Evolutionary conservation across 2,113 vertebrate genomes (phyloP).

Genomic region (Cyprinus carpio): DNA sequence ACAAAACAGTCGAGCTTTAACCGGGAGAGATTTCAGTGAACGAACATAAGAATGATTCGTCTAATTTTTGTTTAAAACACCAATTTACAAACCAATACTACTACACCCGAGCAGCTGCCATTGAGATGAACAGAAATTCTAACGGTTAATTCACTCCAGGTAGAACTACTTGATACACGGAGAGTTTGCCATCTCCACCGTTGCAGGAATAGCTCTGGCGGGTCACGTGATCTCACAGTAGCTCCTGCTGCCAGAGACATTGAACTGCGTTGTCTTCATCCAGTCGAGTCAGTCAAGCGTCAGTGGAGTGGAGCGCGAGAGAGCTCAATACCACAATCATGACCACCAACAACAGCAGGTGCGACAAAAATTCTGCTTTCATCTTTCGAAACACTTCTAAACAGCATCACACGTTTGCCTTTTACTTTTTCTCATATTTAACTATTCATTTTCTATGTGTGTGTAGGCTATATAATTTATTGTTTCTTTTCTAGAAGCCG

Average conservation of each 20-base stretch:
- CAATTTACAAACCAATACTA: too few relatives aligned
- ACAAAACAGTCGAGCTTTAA: too few relatives aligned
- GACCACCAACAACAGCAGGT: slow-evolving; percentile 83
- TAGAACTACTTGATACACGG: not conserved
- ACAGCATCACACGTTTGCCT: not conserved
- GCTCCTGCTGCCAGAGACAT: not conserved
- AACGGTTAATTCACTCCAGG: not conserved
- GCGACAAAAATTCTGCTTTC: slow-evolving; percentile 49
- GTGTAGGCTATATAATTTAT: not conserved
- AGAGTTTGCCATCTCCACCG: not conserved
- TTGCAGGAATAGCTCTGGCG: not conserved
- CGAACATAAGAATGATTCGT: too few relatives aligned
- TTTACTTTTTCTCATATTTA: slow-evolving; percentile 1
- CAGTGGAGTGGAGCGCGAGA: slow-evolving; percentile 48
- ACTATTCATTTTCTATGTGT: slow-evolving; percentile 25
- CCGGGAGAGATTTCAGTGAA: too few relatives aligned
- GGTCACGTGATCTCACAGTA: slow-evolving; percentile 28
- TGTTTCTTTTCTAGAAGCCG: slow-evolving; percentile 75
- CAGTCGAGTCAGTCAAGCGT: slow-evolving; percentile 58
- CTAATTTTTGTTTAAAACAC: too few relatives aligned
- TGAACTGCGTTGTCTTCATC: slow-evolving; percentile 27
- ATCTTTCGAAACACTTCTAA: not conserved
- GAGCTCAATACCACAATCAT: slow-evolving; percentile 70
- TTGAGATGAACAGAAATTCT: too few relatives aligned
- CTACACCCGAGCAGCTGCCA: too few relatives aligned